Conservation (phyloP, 2,113 vertebrate species). For the Ophthalmolycus amberensis region DNA sequence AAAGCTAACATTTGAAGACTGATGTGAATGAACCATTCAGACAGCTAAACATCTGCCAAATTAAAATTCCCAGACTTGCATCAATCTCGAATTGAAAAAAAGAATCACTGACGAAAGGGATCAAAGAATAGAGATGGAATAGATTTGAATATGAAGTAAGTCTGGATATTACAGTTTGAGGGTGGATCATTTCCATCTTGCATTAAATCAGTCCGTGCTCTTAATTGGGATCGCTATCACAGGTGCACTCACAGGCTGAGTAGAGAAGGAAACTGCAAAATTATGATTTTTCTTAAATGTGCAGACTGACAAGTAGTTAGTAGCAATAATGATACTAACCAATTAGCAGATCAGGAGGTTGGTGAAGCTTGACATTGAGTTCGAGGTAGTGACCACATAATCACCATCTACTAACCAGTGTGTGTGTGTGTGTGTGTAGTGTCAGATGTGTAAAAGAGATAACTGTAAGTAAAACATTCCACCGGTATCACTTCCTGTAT, state of each 20-base stretch:
- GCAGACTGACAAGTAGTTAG: neutral
- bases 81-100: conserved; percentile 28
- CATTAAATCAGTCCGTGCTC: conserved; percentile 27
- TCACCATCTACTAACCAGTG: neutral
- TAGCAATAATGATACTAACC: neutral
- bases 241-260: neutral
- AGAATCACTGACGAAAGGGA: conserved; percentile 38
- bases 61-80: conserved; percentile 36
- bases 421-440: neutral
- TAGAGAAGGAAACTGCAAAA: neutral
- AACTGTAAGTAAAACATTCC: neutral
- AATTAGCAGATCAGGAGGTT: neutral
- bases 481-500: too few species aligned
- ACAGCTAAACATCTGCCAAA: neutral
- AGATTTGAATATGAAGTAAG: conserved; percentile 45
- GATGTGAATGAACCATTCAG: neutral
- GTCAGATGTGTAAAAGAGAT: too few species aligned
- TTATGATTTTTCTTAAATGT: neutral
- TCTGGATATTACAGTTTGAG: conserved; percentile 43
- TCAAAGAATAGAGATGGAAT: conserved; percentile 27
- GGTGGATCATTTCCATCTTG: conserved; percentile 10
- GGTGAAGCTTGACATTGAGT: neutral
- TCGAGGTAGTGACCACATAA: conserved; percentile 3
- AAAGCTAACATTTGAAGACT: neutral
- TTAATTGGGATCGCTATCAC: conserved; percentile 11